Evolutionary conservation across 2,888 invertebrate species (phyloP).

Genomic region (Acronicta aceris): DNA sequence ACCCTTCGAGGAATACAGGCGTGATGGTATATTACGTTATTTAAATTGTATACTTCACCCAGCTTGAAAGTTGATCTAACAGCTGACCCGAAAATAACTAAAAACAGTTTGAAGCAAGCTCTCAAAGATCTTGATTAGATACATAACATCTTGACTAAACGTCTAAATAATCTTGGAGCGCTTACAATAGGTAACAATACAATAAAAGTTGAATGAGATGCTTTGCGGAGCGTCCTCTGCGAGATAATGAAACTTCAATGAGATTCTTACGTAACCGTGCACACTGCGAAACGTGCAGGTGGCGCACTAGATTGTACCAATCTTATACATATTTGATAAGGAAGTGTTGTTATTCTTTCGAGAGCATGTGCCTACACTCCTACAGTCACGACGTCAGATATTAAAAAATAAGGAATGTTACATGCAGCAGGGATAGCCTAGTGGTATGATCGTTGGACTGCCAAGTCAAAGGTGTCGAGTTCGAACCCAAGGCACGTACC

Average conservation of each 20-base stretch:
- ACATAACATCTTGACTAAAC: slow-evolving; percentile 34
- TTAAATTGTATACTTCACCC: too few species aligned
- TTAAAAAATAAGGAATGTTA: too few species aligned
- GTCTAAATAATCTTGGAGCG: slow-evolving; percentile 14
- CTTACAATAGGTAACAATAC: slow-evolving; percentile 38
- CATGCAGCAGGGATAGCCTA: too few species aligned
- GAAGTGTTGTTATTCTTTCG: slow-evolving; percentile 8
- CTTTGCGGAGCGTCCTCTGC: slow-evolving; percentile 41
- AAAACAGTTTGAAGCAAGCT: background rate
- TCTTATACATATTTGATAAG: slow-evolving; percentile 32
- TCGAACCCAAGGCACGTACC: too few species aligned
- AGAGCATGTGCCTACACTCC: background rate
- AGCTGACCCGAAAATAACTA: background rate
- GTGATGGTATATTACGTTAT: too few species aligned
- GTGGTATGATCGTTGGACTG: too few species aligned
- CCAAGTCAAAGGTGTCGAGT: too few species aligned
- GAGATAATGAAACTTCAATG: slow-evolving; percentile 74
- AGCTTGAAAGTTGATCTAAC: too few species aligned
- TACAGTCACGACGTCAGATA: too few species aligned
- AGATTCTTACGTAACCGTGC: slow-evolving; percentile 73
- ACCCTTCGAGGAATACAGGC: too few species aligned
- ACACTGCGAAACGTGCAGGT: slow-evolving; percentile 29
- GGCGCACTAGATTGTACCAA: slow-evolving; percentile 9
- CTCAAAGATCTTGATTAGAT: background rate
- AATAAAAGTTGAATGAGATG: slow-evolving; percentile 69